Base-by-base conservation (phyloP, 2,113 vertebrate genomes). In the Neogobius melanostomus region DNA sequence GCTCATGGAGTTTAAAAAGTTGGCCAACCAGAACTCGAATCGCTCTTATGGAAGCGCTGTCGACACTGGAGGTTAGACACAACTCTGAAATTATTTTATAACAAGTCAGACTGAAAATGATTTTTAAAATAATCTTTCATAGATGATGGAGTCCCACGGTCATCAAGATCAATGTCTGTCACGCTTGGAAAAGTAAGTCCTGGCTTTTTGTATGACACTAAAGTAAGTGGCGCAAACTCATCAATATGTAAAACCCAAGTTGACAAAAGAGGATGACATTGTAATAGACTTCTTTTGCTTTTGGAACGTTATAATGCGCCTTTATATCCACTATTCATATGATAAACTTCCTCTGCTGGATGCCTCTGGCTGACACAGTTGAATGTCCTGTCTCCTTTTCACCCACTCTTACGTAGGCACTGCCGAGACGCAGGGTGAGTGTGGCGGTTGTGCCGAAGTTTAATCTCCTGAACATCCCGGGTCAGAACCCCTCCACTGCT, bases 401-500 rank as follows among this genome's bases (percentile, higher is more conserved):
- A 49, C 66, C 49, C 81, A 71, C 72, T 69, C 84, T 81, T 42
- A 79, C 52, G 49, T 57, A 99, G 98, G 95, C 95, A 68, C 89
- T 98, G 91, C 98, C 98, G 69, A 93, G 98, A 46, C 93, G 98
- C 11, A 95, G 98, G 86, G 97, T 99, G 88, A 99, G 98, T 49
- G 98, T 99, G 54, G 98, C 97, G 0, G 98, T 99, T 70, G 96
- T 99, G 76, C 97, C 98, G 5, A 99, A 99, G 85, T 98, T 99
- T 88, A 98, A 98, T 88, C 95, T 95, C 68, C 90, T 98, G 77
- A 97, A 94, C 69, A 92, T 98, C 75, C 95, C 96, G 6, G 94
- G 96, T 78, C 97, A 97, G 77, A 89, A 92, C 63, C 85, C 95
- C 64, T 77, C 76, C 71, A 81, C 89, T 52, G 74, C 76, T 0